Conservation (phyloP, 37 sponge, comb jelly and placozoan species). For the Oscarella lobularis region DNA sequence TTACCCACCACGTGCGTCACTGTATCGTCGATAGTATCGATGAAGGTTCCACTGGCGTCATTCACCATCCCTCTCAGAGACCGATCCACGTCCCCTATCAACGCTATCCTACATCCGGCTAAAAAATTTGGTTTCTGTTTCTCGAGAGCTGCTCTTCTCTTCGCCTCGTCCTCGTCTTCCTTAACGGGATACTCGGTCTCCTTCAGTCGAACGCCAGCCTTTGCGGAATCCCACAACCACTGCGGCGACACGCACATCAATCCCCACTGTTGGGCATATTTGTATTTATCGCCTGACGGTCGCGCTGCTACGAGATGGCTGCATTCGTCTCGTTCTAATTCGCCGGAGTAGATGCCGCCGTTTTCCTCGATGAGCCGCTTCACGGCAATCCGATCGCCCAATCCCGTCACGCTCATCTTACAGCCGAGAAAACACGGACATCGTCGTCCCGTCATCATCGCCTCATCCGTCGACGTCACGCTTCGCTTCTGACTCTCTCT, state of each 20-base stretch:
- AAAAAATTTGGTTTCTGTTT: no score
- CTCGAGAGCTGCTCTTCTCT: no score
- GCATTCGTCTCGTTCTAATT: conserved; percentile 63
- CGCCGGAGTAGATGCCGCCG: conserved; percentile 75
- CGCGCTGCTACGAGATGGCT: conserved; percentile 44
- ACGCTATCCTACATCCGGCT: no score
- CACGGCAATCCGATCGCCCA: conserved; percentile 53
- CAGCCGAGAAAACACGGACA: conserved; percentile 66
- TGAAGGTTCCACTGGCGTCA: no score
- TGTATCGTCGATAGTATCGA: no score
- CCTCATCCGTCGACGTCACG: background rate
- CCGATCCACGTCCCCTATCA: no score
- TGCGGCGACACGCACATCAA: conserved; percentile 27
- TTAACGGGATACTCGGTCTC: conserved; percentile 47
- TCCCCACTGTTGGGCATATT: conserved; percentile 56
- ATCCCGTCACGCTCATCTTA: conserved; percentile 69
- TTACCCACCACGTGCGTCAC: no score
- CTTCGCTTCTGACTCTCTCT: background rate
- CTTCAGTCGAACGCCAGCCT: conserved; percentile 33
- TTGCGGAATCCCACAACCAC: conserved; percentile 63
- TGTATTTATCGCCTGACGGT: conserved; percentile 53
- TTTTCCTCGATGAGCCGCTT: conserved; percentile 25
- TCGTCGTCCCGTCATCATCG: conserved; percentile 15
- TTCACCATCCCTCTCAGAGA: no score
- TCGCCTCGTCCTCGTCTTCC: no score